Conservation (phyloP, 2,888 invertebrate genomes). For the Galerucella nymphaeae region DNA sequence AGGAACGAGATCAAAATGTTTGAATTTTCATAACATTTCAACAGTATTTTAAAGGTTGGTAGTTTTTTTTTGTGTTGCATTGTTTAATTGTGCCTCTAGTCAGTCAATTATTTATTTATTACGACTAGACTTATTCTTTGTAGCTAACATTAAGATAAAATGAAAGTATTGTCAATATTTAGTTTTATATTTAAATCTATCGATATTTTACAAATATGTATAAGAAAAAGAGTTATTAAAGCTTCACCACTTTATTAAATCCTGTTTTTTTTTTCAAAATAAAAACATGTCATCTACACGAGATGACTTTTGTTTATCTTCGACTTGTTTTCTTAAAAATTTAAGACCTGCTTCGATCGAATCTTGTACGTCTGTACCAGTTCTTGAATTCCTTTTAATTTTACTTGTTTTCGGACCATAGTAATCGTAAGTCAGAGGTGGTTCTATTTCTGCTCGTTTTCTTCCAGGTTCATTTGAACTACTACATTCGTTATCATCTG, state of each 20-base stretch:
- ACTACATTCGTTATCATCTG: not conserved
- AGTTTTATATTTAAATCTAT: not conserved
- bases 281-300: conserved; percentile 40
- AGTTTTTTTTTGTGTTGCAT: too few relatives aligned
- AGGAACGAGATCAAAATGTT: too few relatives aligned
- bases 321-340: conserved; percentile 68
- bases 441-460: conserved; percentile 70
- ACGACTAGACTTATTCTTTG: too few relatives aligned
- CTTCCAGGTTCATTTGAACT: conserved; percentile 40
- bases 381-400: conserved; percentile 32
- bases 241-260: not conserved
- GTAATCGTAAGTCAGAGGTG: conserved; percentile 75
- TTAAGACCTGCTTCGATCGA: conserved; percentile 70
- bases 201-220: not conserved
- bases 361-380: conserved; percentile 61
- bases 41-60: too few relatives aligned
- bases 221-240: not conserved
- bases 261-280: conserved; percentile 11
- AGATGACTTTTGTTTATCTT: conserved; percentile 59
- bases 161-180: not conserved
- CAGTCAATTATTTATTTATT: too few relatives aligned
- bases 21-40: too few relatives aligned
- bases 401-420: conserved; percentile 66
- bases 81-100: too few relatives aligned
- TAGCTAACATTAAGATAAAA: too few relatives aligned